phyloP scores from a whole-genome alignment of 2,888 invertebrate genomes.

The Baccha elongata region DNA sequence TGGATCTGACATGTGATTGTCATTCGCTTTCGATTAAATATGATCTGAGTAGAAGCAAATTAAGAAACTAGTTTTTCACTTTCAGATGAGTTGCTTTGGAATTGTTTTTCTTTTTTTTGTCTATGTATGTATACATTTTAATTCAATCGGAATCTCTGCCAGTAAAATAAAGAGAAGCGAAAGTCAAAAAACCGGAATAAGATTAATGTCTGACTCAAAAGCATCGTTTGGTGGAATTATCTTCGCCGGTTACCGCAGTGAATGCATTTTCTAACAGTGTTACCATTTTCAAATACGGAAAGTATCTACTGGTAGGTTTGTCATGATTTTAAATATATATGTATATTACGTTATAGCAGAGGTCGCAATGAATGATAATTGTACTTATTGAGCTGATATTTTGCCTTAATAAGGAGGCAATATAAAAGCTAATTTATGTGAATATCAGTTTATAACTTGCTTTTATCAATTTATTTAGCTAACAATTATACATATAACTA shows the following conservation, averaged over 20 bases:
- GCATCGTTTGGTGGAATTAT: not conserved
- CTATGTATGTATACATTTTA: not conserved
- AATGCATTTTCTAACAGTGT: constrained; percentile 17
- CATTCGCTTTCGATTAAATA: constrained; percentile 2
- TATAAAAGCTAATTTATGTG: no score
- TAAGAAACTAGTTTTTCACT: constrained; percentile 14
- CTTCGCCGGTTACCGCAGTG: constrained; percentile 10
- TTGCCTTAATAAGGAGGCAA: no score
- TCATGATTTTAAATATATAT: no score
- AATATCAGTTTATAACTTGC: no score
- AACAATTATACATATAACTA: no score
- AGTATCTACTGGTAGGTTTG: no score
- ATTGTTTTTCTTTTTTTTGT: not conserved
- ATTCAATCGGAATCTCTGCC: not conserved
- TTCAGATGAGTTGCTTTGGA: constrained; percentile 17
- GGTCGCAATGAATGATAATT: no score
- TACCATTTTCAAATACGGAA: constrained; percentile 2
- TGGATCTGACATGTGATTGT: constrained; percentile 3
- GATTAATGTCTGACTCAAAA: not conserved
- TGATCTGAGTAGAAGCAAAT: constrained; percentile 5
- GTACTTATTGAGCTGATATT: no score
- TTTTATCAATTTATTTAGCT: no score
- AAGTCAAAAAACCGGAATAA: constrained; percentile 19
- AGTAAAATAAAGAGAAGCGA: not conserved
- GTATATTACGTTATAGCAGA: no score